A percentile compares a stretch with the other conserved stretches of the same genome.
These are phyloP conservation scores for Thalassophryne amazonica DNA, from an alignment of 2,797 vertebrate species.

Conservation along the genomic window DNA sequence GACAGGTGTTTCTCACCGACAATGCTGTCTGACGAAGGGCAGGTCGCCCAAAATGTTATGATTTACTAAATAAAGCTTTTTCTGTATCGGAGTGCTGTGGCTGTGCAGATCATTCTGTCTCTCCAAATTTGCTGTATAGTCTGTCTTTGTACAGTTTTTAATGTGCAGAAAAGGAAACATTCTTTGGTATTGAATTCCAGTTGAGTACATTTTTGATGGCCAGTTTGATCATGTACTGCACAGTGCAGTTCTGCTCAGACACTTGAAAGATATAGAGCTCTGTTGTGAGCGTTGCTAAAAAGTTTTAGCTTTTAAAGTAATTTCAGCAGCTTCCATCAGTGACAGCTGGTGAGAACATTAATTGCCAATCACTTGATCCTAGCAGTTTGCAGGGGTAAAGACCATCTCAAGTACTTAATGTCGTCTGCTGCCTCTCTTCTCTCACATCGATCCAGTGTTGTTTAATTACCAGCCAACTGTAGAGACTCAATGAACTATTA, in stretches of 20 bases:
- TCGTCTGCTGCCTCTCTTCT: conserved; percentile 41
- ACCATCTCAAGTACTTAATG: conserved; percentile 66
- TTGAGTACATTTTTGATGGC: too few species aligned
- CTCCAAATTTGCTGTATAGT: too few species aligned
- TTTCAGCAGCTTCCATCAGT: conserved; percentile 37
- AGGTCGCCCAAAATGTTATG: too few species aligned
- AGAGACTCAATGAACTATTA: conserved; percentile 73
- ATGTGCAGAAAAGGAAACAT: too few species aligned
- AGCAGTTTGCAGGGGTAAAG: conserved; percentile 60
- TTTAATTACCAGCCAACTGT: conserved; percentile 71
- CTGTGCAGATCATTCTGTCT: too few species aligned
- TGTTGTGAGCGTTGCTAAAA: not conserved
- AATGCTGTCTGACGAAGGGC: too few species aligned
- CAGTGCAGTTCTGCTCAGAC: not conserved
- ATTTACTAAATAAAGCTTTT: too few species aligned
- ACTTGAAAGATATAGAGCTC: not conserved
- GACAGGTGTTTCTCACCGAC: too few species aligned
- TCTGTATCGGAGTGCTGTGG: too few species aligned
- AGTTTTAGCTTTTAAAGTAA: conserved; percentile 53
- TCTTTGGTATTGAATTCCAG: too few species aligned
- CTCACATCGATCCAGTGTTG: conserved; percentile 58
- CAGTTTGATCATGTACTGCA: too few species aligned
- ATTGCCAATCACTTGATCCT: conserved; percentile 62
- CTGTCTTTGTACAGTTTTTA: too few species aligned
- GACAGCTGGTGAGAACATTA: conserved; percentile 53